Base-by-base conservation (phyloP, 2,113 vertebrate species). In the Elgaria multicarinata region DNA sequence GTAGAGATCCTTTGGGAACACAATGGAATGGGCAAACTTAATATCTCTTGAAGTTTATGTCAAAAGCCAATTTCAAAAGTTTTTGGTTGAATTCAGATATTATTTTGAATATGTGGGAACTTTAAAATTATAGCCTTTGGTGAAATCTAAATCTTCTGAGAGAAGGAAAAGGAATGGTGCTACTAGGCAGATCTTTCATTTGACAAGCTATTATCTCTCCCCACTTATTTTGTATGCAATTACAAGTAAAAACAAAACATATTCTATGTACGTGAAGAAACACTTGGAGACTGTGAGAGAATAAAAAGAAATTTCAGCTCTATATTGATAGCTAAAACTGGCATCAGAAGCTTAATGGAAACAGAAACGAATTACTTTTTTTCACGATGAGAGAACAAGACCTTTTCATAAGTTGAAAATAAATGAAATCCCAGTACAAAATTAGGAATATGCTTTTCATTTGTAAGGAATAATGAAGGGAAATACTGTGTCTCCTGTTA, bases 381-480 rank as follows among this genome's bases (percentile, higher is more conserved):
- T 93, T 16, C 89, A 81, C 91, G 78, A 93, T 92, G 90, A 93
- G 85, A 85, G 53, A 92, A 71, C 31, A 88, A 85, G 53, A 85
- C 90, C 58, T 87, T 87, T 93, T 94, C 87, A 66, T 87, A 85
- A 90, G 55, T 77, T 31, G 79, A 87, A 86, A 91, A 93, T 55
- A 94, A 94, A 87, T 93, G 80, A 89, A 92, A 90, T 89, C 78
- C 72, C 42, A 3, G 46, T 92, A 83, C 87, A 94, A 95, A 93
- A 93, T 93, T 95, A 94, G 81, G 85, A 89, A 79, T 90, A 87
- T 83, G 69, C 87, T 95, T 95, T 95, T 93, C 82, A 92, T 96
- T 95, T 94, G 81, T 64, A 87, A 64, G 13, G 79, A 90, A 88
- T 94, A 94, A 76, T 93, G 94, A 91, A 95, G 92, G 81, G 94